Evolutionary conservation across 2,113 vertebrate species (phyloP), one percentile per base, ranked within the genome.

Genomic region (Cyprinus carpio): DNA sequence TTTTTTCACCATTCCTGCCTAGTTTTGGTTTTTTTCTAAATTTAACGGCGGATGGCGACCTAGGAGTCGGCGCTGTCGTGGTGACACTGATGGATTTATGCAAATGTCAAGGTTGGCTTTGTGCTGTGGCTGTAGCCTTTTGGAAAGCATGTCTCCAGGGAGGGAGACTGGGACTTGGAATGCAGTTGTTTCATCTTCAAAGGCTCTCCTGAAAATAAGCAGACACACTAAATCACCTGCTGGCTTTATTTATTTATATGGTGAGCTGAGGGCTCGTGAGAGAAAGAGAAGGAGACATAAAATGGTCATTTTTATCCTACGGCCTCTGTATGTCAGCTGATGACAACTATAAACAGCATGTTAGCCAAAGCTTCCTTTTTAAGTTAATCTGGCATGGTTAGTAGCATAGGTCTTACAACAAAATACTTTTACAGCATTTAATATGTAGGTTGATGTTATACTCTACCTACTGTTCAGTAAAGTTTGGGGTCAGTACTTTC

Each of bases 181-280:
- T 81, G 80, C 76, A 80, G 65, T 82, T 82, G 87, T 81, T 84
- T 89, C 84, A 91, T 88, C 87, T 88, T 90, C 84, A 91, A 88
- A 87, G 86, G 54, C 43, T 86, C 43, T 27, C 62, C 51, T 56
- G 43, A 77, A 89, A 87, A 88, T 80, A 86, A 77, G 79, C 78
- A 79, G 71, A 74, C 80, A 40, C 49, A 46, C 64, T 65, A 64
- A 82, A 87, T 88, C 87, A 90, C 82, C 65, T 87, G 85, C 37
- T 49, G 74, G 49, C 37, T 64, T 86, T 87, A 85, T 87, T 87
- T 85, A 49, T 71, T 87, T 76, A 58, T 87, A 72, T 85, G 46
- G 37, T 80, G 23, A 54, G 40, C 71, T 34, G 37, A 71, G 75
- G 27, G 37, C 10, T 60, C 20, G 25, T 7, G 29, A 27, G 71